Evolutionary conservation across 2,888 invertebrate species (phyloP).

Genomic region (Venustoraphidia nigricollis): DNA sequence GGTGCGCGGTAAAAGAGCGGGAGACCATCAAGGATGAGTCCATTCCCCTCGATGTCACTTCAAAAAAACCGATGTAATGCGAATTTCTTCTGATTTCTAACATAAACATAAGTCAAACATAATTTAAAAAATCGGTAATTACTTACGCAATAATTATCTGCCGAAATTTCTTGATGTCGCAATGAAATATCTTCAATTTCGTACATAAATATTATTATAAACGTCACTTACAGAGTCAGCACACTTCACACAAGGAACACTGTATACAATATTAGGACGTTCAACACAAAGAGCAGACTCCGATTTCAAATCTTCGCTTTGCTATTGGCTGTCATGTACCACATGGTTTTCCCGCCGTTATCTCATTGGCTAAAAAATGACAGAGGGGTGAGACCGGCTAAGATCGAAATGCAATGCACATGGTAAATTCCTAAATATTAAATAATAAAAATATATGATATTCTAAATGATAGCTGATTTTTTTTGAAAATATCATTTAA

Average conservation of each 20-base stretch:
- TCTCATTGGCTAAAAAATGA: slow-evolving; percentile 20
- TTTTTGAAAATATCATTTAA: too few relatives aligned
- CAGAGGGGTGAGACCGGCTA: slow-evolving; percentile 4
- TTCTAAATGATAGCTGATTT: too few relatives aligned
- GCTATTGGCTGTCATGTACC: slow-evolving; percentile 23
- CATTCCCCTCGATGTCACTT: slow-evolving; percentile 17
- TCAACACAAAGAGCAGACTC: slow-evolving; percentile 25
- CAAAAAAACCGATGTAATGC: slow-evolving; percentile 14
- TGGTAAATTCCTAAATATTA: not conserved
- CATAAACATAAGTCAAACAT: slow-evolving; percentile 21
- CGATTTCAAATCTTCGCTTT: slow-evolving; percentile 28
- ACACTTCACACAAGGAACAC: slow-evolving; percentile 24
- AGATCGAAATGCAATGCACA: slow-evolving; percentile 5
- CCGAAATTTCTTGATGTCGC: slow-evolving; percentile 49
- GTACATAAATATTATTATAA: slow-evolving; percentile 35
- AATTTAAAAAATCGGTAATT: slow-evolving; percentile 14
- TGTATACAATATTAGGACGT: slow-evolving; percentile 29
- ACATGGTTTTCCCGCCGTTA: slow-evolving; percentile 26
- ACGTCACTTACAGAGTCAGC: slow-evolving; percentile 26
- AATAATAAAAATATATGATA: too few relatives aligned
- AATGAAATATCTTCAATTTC: slow-evolving; percentile 53
- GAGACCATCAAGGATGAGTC: slow-evolving; percentile 20
- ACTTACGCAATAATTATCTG: slow-evolving; percentile 55
- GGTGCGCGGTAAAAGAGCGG: slow-evolving; percentile 5
- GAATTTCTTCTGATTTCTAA: slow-evolving; percentile 20